Evolutionary conservation across 2,113 vertebrate species (phyloP), one percentile per base, ranked within the genome.

Genomic region (Upupa epops): DNA sequence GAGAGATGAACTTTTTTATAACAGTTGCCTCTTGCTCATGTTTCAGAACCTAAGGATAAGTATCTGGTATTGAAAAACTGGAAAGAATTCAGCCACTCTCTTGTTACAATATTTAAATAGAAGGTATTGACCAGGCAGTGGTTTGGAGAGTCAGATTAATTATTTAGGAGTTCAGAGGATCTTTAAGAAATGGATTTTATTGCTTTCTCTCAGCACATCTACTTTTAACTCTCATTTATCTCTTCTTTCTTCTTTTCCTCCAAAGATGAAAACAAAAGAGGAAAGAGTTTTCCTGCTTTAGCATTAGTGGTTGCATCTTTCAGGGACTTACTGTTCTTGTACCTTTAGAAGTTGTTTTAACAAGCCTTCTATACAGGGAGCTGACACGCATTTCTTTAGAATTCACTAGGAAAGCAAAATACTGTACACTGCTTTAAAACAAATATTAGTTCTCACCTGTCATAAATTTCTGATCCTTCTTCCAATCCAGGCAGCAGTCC

Each of bases 401-500:
- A 71, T 69, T 52, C 31, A 26, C 18, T 14, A 69, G 5, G 51
- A 82, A 80, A 16, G 8, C 21, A 26, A 86, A 72, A 59, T 10
- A 31, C 28, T 56, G 7, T 11, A 5, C 49, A 45, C 18, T 55
- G 22, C 6, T 78, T 65, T 45, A 15, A 22, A 90, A 79, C 55
- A 19, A 36, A 9, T 24, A 51, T 63, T 89, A 76, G 34, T 54
- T 34, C 64, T 29, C 95, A 99, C 99, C 99, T 98, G 96, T 99
- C 99, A 20, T 98, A 99, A 93, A 99, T 98, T 91, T 99, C 99
- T 6, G 98, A 98, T 36, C 99, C 99, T 96, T 99, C 99, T 93
- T 99, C 99, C 63, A 99, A 96, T 54, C 99, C 99, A 10, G 99
- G 99, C 55, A 99, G 97, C 20, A 99, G 97, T 71, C 99, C 99